Base-by-base conservation (phyloP, 2,113 vertebrate genomes). In the Lucifuga dentata region DNA sequence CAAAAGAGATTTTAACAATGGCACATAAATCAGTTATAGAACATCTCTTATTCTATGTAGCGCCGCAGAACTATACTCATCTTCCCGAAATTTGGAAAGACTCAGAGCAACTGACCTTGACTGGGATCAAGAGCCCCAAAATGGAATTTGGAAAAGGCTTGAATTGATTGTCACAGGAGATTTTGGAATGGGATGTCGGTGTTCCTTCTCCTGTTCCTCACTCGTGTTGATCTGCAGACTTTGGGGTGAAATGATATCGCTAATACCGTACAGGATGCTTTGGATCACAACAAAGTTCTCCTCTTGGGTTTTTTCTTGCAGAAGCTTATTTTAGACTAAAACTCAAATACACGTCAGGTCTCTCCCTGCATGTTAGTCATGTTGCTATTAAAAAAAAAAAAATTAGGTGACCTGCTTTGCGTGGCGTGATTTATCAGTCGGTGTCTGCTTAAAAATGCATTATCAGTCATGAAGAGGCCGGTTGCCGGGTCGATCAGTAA, bases 101-200 rank as follows among this genome's bases (percentile, higher is more conserved):
- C 29, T 72, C 36, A 0, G 52, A 68, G 55, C 41, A 8, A 40
- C 12, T 68, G 77, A 82, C 80, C 84, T 83, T 86, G 71, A 63
- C 44, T 3, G 10, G 40, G 73, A 76, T 65, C 59, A 44, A 70
- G 68, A 81, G 67, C 60, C 60, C 62, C 71, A 58, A 65, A 78
- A 81, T 70, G 65, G 83, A 78, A 75, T 83, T 79, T 45, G 66
- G 74, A 60, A 77, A 61, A 56, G 58, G 33, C 53, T 68, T 66
- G 26, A 76, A 84, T 87, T 81, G 76, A 88, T 84, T 87, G 80
- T 88, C 63, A 88, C 73, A 59, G 68, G 73, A 90, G 78, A 80
- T 73, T 68, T 73, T 49, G 66, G 78, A 67, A 73, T 69, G 67
- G 43, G 72, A 83, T 83, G 77, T 85, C 74, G 16, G 26, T 45